phyloP scores from a whole-genome alignment of 2,113 vertebrate species.

The Dendropsophus ebraccatus region DNA sequence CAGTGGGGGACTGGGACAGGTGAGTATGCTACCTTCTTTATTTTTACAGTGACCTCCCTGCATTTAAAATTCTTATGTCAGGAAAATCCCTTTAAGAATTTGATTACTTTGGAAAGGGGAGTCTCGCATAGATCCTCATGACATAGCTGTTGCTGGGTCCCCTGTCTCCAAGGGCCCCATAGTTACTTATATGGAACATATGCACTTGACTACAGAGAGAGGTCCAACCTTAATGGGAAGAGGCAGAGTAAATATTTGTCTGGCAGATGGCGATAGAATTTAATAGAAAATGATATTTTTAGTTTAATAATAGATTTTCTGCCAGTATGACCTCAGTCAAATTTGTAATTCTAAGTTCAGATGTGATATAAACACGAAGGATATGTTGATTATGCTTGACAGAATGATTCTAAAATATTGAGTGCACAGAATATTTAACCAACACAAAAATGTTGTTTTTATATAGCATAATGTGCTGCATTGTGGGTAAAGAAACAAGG shows the following conservation, averaged over 20 bases:
- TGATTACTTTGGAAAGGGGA: no score
- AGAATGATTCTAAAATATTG: neutral
- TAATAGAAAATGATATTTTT: neutral
- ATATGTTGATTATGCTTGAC: neutral
- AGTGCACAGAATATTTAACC: neutral
- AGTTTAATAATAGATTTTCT: neutral
- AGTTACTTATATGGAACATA: neutral
- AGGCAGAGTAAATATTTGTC: neutral
- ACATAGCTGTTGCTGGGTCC: neutral
- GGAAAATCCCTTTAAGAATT: no score
- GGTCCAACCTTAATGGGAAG: neutral
- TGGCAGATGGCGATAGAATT: conserved; percentile 2
- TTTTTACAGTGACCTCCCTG: no score
- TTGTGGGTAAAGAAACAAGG: neutral
- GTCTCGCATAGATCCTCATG: neutral
- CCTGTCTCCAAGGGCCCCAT: neutral
- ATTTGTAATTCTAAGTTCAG: neutral
- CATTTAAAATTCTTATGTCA: no score
- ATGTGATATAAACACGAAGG: neutral
- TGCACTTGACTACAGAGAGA: neutral
- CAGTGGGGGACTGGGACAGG: no score
- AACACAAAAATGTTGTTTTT: neutral
- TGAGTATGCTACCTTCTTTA: no score
- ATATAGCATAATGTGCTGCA: neutral
- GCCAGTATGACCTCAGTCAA: neutral